These are phyloP conservation scores for Syngnathus floridae DNA, from an alignment of 2,113 vertebrate species.

Conservation along the genomic window DNA sequence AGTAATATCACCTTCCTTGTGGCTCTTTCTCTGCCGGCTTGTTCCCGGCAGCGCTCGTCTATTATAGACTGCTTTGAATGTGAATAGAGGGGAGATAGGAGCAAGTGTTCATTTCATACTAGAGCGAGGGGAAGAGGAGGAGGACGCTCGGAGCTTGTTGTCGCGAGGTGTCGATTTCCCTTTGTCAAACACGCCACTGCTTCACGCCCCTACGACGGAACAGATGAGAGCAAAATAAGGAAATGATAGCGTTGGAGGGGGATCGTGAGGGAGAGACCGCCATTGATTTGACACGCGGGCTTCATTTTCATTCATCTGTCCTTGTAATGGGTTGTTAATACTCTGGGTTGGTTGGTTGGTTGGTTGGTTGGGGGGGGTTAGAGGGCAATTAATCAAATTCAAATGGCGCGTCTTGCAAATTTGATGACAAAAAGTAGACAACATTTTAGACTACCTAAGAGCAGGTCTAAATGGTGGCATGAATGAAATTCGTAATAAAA, in stretches of 20 bases:
- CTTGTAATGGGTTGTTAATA: conserved; percentile 69
- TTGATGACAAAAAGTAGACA: too few species aligned
- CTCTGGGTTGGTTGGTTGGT: conserved; percentile 38
- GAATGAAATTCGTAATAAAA: too few species aligned
- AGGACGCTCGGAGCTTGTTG: conserved; percentile 37
- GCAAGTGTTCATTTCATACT: conserved; percentile 52
- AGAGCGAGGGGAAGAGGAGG: conserved; percentile 21
- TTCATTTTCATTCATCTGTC: conserved; percentile 71
- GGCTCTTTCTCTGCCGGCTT: conserved; percentile 47
- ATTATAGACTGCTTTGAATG: conserved; percentile 62
- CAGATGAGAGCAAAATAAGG: conserved; percentile 58
- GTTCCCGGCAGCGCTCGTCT: conserved; percentile 49
- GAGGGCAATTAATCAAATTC: conserved; percentile 24
- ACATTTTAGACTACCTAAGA: too few species aligned
- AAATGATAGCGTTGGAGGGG: conserved; percentile 55
- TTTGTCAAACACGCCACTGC: conserved; percentile 66
- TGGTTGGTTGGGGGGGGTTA: conserved; percentile 37
- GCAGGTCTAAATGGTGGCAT: too few species aligned
- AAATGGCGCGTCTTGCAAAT: too few species aligned
- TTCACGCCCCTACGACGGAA: conserved; percentile 44
- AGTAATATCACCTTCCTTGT: conserved; percentile 38
- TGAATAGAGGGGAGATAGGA: conserved; percentile 56
- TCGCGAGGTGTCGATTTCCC: conserved; percentile 61
- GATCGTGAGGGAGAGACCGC: conserved; percentile 37
- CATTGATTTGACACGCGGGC: conserved; percentile 69